Evolutionary conservation across 2,113 vertebrate species (phyloP).

Genomic region (Peucedramus taeniatus): DNA sequence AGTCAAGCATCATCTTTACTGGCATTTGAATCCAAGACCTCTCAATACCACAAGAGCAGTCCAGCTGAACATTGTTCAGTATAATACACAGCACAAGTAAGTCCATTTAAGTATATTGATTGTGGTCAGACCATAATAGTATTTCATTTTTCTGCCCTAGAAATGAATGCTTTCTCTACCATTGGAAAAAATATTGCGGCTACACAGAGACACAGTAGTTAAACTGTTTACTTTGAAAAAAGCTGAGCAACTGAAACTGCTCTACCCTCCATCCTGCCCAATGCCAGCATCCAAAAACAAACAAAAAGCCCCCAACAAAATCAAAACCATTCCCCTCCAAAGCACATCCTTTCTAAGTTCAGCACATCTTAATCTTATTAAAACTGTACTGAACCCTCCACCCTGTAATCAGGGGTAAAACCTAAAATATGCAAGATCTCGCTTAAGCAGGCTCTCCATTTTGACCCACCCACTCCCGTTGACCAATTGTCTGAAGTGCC

Average conservation of each 20-base stretch:
- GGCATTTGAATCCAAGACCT: not conserved
- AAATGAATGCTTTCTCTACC: not conserved
- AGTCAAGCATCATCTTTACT: accelerated
- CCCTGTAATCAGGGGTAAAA: not conserved
- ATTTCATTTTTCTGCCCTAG: not conserved
- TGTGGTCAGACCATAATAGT: not conserved
- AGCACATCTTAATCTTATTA: not conserved
- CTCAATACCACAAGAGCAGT: not conserved
- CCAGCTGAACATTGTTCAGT: not conserved
- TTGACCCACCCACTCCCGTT: not conserved
- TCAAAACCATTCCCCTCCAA: not conserved
- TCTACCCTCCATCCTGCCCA: not conserved
- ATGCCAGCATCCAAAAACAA: not conserved
- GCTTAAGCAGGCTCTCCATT: not conserved
- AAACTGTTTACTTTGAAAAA: not conserved
- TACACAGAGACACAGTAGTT: not conserved
- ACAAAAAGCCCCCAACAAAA: not conserved
- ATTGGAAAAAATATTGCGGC: not conserved
- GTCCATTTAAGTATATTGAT: not conserved
- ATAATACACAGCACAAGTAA: not conserved
- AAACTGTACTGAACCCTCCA: not conserved
- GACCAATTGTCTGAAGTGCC: not conserved
- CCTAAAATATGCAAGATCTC: not conserved
- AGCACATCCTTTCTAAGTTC: not conserved
- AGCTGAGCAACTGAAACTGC: not conserved